Percentiles rank a stretch among this genome's conserved stretches.
Evolutionary conservation across 1,140 invertebrate genomes (phyloP).

Genomic region (Protaetia brevitarsis): DNA sequence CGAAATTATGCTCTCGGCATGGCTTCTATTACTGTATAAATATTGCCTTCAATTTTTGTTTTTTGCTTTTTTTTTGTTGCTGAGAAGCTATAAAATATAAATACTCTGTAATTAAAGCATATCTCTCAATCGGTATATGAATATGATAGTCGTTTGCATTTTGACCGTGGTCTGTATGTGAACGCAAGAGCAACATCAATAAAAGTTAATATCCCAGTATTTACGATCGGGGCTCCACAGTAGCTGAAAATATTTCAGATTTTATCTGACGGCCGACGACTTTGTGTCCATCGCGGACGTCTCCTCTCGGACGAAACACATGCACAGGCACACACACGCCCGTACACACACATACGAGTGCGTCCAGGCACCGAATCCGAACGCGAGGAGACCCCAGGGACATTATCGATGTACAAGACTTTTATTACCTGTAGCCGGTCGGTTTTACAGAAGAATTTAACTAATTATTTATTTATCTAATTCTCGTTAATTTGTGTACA

Average conservation of each 20-base stretch:
- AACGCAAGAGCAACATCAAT: background rate
- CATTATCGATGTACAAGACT: constrained; percentile 15
- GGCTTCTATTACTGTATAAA: too few species aligned
- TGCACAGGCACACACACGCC: too few species aligned
- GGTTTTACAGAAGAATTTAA: constrained; percentile 14
- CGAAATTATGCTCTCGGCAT: too few species aligned
- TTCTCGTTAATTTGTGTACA: constrained; percentile 13
- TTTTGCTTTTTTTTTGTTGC: too few species aligned
- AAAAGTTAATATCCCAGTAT: constrained; percentile 11
- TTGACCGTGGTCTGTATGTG: background rate
- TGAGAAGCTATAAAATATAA: too few species aligned
- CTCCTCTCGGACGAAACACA: background rate
- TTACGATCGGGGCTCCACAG: constrained; percentile 1
- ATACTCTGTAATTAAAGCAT: too few species aligned
- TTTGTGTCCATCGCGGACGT: background rate
- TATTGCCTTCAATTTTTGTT: too few species aligned
- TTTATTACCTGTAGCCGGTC: constrained; percentile 12
- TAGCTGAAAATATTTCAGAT: constrained; percentile 16
- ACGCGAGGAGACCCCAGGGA: background rate
- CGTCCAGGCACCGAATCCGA: background rate
- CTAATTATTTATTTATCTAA: constrained; percentile 16
- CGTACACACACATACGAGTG: too few species aligned
- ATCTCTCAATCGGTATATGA: too few species aligned
- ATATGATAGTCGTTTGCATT: background rate
- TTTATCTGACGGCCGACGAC: background rate